phyloP scores from a whole-genome alignment of 1,140 invertebrate genomes.

The Ladona fulva region DNA sequence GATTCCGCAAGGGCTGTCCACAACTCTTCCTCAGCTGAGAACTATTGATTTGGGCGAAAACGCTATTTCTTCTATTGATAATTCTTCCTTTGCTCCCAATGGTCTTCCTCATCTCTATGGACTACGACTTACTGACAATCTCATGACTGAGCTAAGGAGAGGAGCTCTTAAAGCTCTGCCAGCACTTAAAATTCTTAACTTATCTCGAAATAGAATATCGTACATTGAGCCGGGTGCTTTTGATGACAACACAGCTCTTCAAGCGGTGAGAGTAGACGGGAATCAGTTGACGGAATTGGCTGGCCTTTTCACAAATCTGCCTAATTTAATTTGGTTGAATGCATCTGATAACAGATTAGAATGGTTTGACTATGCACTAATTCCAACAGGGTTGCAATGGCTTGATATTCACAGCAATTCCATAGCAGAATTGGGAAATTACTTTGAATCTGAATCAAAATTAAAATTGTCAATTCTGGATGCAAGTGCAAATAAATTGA shows the following conservation, averaged over 20 bases:
- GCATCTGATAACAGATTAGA: slow-evolving; percentile 82
- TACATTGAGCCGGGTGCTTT: slow-evolving; percentile 77
- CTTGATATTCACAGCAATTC: slow-evolving; percentile 82
- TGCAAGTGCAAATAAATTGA: slow-evolving; percentile 73
- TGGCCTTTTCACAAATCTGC: slow-evolving; percentile 74
- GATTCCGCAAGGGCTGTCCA: slow-evolving; percentile 71
- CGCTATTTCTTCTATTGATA: slow-evolving; percentile 70
- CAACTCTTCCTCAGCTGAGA: slow-evolving; percentile 65
- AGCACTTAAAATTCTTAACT: slow-evolving; percentile 75
- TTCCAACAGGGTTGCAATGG: slow-evolving; percentile 81
- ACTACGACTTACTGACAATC: slow-evolving; percentile 76
- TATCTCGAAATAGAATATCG: slow-evolving; percentile 78
- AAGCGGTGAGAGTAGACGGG: slow-evolving; percentile 77
- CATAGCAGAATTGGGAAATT: slow-evolving; percentile 80
- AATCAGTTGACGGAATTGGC: slow-evolving; percentile 79
- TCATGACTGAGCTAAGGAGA: slow-evolving; percentile 74
- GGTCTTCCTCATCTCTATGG: slow-evolving; percentile 69
- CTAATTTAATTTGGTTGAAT: slow-evolving; percentile 83
- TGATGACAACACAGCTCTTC: slow-evolving; percentile 71
- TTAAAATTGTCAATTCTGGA: slow-evolving; percentile 75
- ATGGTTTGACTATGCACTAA: slow-evolving; percentile 84
- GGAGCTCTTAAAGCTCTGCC: slow-evolving; percentile 75
- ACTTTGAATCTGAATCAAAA: slow-evolving; percentile 76
- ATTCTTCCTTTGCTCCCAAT: slow-evolving; percentile 61
- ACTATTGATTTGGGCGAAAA: slow-evolving; percentile 85